A percentile compares a stretch with the other conserved stretches of the same genome.
Conservation (phyloP, 1,140 invertebrate species). For the Pomacea maculata region DNA sequence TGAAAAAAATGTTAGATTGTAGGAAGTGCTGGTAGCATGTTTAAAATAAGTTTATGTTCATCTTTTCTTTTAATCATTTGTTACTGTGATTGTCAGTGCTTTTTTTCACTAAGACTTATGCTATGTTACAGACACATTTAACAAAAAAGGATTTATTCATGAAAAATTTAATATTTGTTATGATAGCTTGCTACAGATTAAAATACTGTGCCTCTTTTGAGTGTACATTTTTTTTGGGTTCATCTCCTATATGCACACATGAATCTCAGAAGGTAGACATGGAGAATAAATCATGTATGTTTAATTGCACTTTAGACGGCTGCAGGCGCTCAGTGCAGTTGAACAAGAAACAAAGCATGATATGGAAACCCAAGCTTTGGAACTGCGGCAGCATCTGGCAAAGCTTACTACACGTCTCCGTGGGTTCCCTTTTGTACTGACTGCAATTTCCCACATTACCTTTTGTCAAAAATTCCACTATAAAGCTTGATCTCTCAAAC, state of each 20-base stretch:
- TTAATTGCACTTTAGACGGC: slow-evolving; percentile 34
- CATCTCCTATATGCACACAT: no score
- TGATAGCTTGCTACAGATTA: neutral
- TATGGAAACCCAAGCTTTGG: slow-evolving; percentile 49
- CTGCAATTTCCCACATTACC: no score
- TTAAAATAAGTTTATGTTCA: no score
- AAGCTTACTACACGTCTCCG: slow-evolving; percentile 46
- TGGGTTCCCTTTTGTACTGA: slow-evolving; percentile 28
- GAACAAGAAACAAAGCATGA: slow-evolving; percentile 45
- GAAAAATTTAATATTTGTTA: neutral
- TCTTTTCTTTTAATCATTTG: no score
- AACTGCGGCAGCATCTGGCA: slow-evolving; percentile 46
- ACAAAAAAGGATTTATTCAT: neutral
- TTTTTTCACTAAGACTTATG: no score
- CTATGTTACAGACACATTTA: no score
- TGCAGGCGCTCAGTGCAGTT: slow-evolving; percentile 40
- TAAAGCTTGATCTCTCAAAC: no score
- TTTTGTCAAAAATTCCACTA: no score
- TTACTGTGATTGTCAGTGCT: no score
- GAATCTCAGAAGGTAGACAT: neutral
- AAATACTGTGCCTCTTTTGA: neutral
- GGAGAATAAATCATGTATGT: neutral
- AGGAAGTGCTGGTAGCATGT: no score
- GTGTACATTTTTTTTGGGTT: neutral
- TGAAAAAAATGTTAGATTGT: no score